phyloP scores from a whole-genome alignment of 2,113 vertebrate species.

The Anolis carolinensis region DNA sequence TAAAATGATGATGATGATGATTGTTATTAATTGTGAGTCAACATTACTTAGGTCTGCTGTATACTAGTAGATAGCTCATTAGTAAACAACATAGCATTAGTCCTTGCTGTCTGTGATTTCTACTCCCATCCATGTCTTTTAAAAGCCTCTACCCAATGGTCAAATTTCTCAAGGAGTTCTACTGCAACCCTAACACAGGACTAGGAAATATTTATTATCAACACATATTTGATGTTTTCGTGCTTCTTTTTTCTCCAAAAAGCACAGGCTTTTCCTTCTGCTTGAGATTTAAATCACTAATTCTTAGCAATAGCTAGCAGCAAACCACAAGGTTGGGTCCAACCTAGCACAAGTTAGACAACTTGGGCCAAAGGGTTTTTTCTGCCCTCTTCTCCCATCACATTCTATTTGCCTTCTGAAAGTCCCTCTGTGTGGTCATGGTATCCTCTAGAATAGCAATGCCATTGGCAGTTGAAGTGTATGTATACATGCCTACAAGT shows the following conservation, averaged over 20 bases:
- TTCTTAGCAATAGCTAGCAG: background rate
- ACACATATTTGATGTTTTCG: slow-evolving; percentile 7
- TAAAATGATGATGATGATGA: no score
- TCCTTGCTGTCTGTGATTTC: slow-evolving; percentile 3
- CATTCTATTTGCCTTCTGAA: background rate
- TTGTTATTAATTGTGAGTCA: background rate
- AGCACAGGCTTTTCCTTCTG: background rate
- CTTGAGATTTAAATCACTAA: background rate
- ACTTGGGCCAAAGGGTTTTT: background rate
- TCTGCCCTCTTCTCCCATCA: background rate
- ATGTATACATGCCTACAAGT: background rate
- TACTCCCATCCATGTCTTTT: slow-evolving; percentile 56
- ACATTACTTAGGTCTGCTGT: no score
- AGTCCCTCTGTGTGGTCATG: background rate
- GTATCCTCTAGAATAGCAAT: background rate
- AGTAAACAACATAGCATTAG: slow-evolving; percentile 53
- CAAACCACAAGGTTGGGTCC: background rate
- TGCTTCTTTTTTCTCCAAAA: background rate
- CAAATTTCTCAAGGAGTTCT: slow-evolving; percentile 46
- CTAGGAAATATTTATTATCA: slow-evolving; percentile 22
- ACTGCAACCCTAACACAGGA: slow-evolving; percentile 52
- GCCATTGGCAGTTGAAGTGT: background rate
- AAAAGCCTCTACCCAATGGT: slow-evolving; percentile 53
- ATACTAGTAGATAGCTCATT: background rate
- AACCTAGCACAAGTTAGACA: no score